Base-by-base conservation (phyloP, 2,797 vertebrate species). In the Diplodus puntazzo region DNA sequence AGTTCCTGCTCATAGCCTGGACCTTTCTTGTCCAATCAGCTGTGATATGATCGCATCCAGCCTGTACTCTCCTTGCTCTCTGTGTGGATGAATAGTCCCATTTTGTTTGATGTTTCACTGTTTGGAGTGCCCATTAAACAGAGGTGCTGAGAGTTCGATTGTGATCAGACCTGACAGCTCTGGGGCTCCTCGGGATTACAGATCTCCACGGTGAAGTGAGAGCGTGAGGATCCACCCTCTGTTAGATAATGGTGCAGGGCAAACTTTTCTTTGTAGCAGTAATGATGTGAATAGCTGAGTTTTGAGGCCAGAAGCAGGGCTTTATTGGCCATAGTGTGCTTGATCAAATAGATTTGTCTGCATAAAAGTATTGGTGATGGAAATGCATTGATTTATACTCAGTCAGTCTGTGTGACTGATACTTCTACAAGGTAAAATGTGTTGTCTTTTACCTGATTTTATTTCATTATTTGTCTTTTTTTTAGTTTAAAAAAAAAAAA, bases 161-260 rank as follows among this genome's bases (percentile, higher is more conserved):
- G 52, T 73, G 70, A 88, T 85, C 30, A 4, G 64, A 69, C 25
- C 21, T 63, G 90, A 89, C 83, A 87, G 82, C 77, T 80, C 69
- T 66, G 66, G 68, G 63, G 61, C 70, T 87, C 71, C 39, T 63
- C 25, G 2, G 48, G 53, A 54, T 54, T 53, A 69, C 66, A 78
- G 39, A 39, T 39, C 34, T 39, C 39, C 43, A 45, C 76, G 64
- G 54, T 45, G 59, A 25, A 57, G 54, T 23, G 73, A 59, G 63
- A 65, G 59, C 64, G 59, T 73, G 27, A 59, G 63, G 61, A 67
- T 49, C 8, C 30, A 3, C 27, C 70, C 23, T 73, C 55, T 48
- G 55, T 30, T 27, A 12, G 21, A 23, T 75, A 48, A 65, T 43
- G 10, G 63, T 11, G 25, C 3, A 9, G n/a, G 45, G 20, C 11